Evolutionary conservation across 1,140 invertebrate species (phyloP).

Genomic region (Lasioglossum baleicum): DNA sequence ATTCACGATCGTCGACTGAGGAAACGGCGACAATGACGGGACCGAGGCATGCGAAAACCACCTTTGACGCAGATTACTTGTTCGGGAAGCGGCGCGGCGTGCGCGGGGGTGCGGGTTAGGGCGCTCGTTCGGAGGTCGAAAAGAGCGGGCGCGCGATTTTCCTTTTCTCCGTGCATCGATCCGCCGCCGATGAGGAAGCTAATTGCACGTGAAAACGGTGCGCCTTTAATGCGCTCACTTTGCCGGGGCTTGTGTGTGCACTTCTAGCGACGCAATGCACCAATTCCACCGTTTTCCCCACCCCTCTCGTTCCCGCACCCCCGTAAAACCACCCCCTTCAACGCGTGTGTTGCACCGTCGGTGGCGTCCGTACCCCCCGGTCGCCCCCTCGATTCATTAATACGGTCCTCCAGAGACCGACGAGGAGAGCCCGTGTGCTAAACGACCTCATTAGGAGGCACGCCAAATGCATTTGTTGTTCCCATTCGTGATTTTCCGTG

Average conservation of each 20-base stretch:
- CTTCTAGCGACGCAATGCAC: constrained; percentile 61
- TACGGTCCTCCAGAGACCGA: constrained; percentile 54
- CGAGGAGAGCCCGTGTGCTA: constrained; percentile 43
- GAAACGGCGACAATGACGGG: background rate
- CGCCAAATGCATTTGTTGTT: constrained; percentile 63
- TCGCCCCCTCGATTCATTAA: constrained; percentile 63
- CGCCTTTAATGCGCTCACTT: constrained; percentile 68
- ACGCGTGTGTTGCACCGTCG: too few species aligned
- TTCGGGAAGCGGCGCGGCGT: background rate
- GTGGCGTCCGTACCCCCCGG: too few species aligned
- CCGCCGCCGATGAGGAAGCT: constrained; percentile 54
- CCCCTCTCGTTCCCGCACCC: background rate
- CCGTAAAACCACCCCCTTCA: background rate
- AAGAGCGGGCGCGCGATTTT: background rate
- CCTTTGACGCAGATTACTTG: constrained; percentile 19
- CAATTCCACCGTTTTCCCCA: constrained; percentile 57
- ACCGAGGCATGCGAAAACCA: background rate
- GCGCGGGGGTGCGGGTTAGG: background rate
- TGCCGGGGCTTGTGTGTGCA: constrained; percentile 36
- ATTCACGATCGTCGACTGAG: background rate
- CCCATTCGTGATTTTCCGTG: constrained; percentile 58
- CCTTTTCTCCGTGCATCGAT: constrained; percentile 50
- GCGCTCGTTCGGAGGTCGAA: background rate
- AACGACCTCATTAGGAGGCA: constrained; percentile 66
- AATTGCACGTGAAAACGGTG: constrained; percentile 63